Evolutionary conservation across 2,113 vertebrate genomes (phyloP), one percentile per base, ranked within the genome.

Genomic region (Bos javanicus): DNA sequence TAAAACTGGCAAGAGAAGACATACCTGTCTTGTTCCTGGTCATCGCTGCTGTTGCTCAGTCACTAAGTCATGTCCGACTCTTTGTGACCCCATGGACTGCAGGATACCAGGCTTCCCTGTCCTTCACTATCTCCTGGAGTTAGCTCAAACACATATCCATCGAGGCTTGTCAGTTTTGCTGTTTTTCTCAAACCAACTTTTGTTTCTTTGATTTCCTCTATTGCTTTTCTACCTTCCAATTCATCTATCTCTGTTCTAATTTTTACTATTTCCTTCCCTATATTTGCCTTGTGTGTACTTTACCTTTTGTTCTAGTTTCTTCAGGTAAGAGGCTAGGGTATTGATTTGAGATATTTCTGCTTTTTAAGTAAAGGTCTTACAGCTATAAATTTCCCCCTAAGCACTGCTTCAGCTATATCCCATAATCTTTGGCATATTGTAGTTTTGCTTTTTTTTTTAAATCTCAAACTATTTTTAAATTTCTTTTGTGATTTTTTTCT

Each of bases 401-500:
- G 57, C 19, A 52, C 14, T 71, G 16, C 43, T 62, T 96, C 87
- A 87, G 39, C 76, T 93, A 4, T 56, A 56, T 71, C 36, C 46
- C 30, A 48, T 82, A 90, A 76, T 7, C 30, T 93, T 87, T 76
- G 60, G 21, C 57, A 83, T 87, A 19, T 57, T 93, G 13, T 59
- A 3, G 13, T 57, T 95, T 93, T 95, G 48, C 46, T 91, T 93
- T 78, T 14, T 46, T 92, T 96, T 7, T 39, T 56, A 11, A 64
- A 82, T 52, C 39, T 57, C 26, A 90, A 92, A 52, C 14, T 89
- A 91, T 92, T 94, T 90, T 80, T n/a, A 84, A 78, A 91, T 84
- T 93, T 96, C 19, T n/a, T 12, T 48, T 60, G 54, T 86, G 54
- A 74, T 91, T 56, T 76, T 92, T 93, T 89, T n/a, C 87, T 95